Conservation (phyloP, 30 jellyfish, hydroid and myxozoan genomes). For the Sanderia malayensis region DNA sequence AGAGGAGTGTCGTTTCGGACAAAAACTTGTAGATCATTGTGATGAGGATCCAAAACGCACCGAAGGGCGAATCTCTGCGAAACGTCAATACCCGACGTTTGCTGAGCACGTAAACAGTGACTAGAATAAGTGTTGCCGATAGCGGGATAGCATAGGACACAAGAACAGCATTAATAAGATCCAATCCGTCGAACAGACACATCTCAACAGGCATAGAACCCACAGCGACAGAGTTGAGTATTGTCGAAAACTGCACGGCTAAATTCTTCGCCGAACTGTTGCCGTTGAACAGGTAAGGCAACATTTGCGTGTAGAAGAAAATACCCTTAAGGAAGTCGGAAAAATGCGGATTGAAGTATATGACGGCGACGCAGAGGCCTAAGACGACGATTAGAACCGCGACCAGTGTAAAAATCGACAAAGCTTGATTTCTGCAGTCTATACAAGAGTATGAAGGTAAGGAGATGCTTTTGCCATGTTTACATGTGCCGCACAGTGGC, state of each 20-base stretch:
- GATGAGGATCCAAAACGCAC: conserved; percentile 70
- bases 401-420: conserved; percentile 13
- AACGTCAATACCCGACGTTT: conserved; percentile 31
- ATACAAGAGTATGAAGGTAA: conserved; percentile 51
- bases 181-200: conserved; percentile 49
- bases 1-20: conserved; percentile 62
- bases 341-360: conserved; percentile 60
- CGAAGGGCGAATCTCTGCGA: conserved; percentile 69
- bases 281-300: conserved; percentile 53
- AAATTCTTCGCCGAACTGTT: conserved; percentile 14
- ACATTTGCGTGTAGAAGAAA: conserved; percentile 63
- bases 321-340: conserved; percentile 61
- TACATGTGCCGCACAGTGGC: conserved; percentile 67
- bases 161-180: conserved; percentile 44
- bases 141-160: conserved; percentile 53
- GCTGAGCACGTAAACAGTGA: conserved; percentile 39
- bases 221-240: conserved; percentile 53
- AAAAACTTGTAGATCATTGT: conserved; percentile 40
- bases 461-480: conserved; percentile 37
- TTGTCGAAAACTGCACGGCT: conserved; percentile 21
- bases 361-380: conserved; percentile 27
- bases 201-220: conserved; percentile 61
- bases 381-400: conserved; percentile 13
- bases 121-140: conserved; percentile 18
- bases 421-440: conserved; percentile 26